Evolutionary conservation across 2,113 vertebrate species (phyloP), one percentile per base, ranked within the genome.

Genomic region (Calyptommatus sinebrachiatus): DNA sequence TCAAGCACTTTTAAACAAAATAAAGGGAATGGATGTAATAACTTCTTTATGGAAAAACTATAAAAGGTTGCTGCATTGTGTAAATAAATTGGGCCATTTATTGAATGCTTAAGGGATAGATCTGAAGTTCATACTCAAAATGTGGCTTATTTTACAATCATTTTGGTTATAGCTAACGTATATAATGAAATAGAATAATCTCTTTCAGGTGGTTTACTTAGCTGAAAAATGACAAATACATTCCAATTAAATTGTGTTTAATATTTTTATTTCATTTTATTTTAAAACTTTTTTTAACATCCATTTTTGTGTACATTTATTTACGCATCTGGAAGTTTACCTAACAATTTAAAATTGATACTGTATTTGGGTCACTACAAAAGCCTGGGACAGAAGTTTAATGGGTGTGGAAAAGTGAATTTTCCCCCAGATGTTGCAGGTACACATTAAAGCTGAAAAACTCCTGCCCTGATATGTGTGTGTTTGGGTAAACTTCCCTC

Each of bases 81-180:
- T 93, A 95, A 95, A 94, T 92, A 94, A 93, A 94, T 95, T 93
- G 93, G 79, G 82, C 94, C 86, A 94, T 94, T 95, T 93, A 91
- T 87, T 90, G 90, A 89, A 93, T 87, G 65, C 92, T 93, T 90
- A 91, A 91, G 87, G 87, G 90, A 85, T 92, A 87, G 89, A 87
- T 94, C 83, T 89, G 89, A 80, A 88, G 82, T 84, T 81, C 78
- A 85, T 87, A 92, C 86, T 91, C 81, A 85, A 84, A 89, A 77
- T 87, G 84, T 88, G 75, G 83, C 71, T 86, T 91, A 87, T 73
- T 94, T 92, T 89, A 92, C 76, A 86, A 83, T 77, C 63, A 76
- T 71, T 28, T 31, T 84, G 85, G 80, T 84, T 88, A 77, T 86
- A 83, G 84, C 88, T 84, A 89, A 63, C 75, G 76, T 88, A 91